These are phyloP conservation scores for Megalopta genalis DNA, from an alignment of 1,140 invertebrate species.

Conservation along the genomic window DNA sequence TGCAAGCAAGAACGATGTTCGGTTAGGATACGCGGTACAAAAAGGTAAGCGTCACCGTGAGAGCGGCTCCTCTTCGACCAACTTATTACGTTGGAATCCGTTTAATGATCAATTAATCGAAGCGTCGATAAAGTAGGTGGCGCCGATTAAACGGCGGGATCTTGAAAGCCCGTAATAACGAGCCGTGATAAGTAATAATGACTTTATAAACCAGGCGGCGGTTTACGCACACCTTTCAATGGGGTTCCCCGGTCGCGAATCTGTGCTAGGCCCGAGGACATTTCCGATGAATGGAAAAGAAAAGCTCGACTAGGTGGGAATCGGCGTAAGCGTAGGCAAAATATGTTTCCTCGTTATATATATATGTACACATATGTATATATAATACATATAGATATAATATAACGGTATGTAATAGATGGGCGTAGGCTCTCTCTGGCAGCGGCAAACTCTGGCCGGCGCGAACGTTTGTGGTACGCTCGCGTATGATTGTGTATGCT, in stretches of 20 bases:
- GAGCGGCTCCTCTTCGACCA: not conserved
- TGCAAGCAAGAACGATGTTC: too few relatives aligned
- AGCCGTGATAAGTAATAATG: not conserved
- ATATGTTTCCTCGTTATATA: conserved; percentile 59
- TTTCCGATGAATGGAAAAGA: not conserved
- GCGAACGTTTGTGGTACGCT: too few relatives aligned
- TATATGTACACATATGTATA: too few relatives aligned
- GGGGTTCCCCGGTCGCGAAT: not conserved
- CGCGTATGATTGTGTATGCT: too few relatives aligned
- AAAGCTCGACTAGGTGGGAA: not conserved
- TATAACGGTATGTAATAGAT: conserved; percentile 73
- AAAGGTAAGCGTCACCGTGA: too few relatives aligned
- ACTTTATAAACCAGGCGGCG: not conserved
- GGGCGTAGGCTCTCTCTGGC: conserved; percentile 59
- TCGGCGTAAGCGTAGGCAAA: conserved; percentile 58
- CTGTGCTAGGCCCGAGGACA: not conserved
- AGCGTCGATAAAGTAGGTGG: not conserved
- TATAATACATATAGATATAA: conserved; percentile 69
- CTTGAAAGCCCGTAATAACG: not conserved
- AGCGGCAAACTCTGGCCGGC: too few relatives aligned
- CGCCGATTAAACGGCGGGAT: not conserved
- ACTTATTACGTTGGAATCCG: not conserved
- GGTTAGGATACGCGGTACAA: too few relatives aligned
- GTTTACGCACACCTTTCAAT: not conserved
- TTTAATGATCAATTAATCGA: not conserved